These are phyloP conservation scores for Mythimna impura DNA, from an alignment of 2,888 invertebrate species.

Conservation along the genomic window DNA sequence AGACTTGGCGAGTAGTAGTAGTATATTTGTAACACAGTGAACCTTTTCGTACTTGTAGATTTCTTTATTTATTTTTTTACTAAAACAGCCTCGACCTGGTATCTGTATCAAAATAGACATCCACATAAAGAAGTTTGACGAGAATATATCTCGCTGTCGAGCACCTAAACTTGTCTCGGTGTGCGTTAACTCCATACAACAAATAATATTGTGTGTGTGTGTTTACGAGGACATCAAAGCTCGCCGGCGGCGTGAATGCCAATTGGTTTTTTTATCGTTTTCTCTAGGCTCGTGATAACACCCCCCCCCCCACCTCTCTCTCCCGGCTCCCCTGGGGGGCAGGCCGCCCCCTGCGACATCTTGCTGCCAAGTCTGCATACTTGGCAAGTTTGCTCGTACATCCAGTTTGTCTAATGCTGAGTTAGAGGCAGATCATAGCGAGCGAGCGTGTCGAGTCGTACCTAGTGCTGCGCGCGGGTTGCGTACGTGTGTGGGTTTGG, in stretches of 20 bases:
- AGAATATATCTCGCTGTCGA: conserved; percentile 44
- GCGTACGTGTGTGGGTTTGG: background rate
- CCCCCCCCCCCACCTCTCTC: conserved; percentile 24
- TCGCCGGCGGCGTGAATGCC: conserved; percentile 77
- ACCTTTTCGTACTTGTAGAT: background rate
- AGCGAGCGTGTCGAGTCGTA: conserved; percentile 26
- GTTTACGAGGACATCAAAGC: conserved; percentile 81
- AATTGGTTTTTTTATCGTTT: conserved; percentile 86
- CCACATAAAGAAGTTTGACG: conserved; percentile 45
- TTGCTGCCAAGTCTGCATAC: conserved; percentile 52
- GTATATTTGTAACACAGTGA: background rate
- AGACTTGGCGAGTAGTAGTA: background rate
- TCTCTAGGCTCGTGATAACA: conserved; percentile 75
- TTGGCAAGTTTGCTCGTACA: conserved; percentile 48
- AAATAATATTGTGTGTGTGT: conserved; percentile 52
- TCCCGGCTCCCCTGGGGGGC: conserved; percentile 29
- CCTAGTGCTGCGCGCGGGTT: background rate
- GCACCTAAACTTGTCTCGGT: conserved; percentile 26
- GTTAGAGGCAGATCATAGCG: conserved; percentile 27
- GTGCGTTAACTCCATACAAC: conserved; percentile 30
- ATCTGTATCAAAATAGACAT: background rate
- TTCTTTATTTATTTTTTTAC: conserved; percentile 7
- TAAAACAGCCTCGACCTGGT: background rate
- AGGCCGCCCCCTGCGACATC: conserved; percentile 35
- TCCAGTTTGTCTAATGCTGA: conserved; percentile 49